Evolutionary conservation across 1,140 invertebrate genomes (phyloP), one percentile per base, ranked within the genome.

Genomic region (Sycobia sp.): DNA sequence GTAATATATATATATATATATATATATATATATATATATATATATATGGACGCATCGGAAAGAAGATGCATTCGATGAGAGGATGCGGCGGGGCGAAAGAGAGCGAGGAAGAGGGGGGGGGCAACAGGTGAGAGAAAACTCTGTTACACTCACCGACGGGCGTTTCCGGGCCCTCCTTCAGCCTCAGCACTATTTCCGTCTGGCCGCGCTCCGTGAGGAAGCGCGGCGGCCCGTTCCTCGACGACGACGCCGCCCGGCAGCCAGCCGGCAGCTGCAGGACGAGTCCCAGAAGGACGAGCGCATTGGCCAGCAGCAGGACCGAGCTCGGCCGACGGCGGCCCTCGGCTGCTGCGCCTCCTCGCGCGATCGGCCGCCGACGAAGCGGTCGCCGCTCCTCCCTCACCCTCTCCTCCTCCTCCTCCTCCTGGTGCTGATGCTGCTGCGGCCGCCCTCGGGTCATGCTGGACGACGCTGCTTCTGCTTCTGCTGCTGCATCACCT

Each of bases 81-180:
- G n/a, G n/a, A n/a, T n/a, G n/a, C n/a, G n/a, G n/a, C 43, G n/a
- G n/a, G 10, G 3, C 16, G 18, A 16, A 43, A 16, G 18, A 10
- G 11, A 32, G 29, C 20, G 20, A 23, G 13, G 32, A 38, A 7
- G 22, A 34, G 22, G 10, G 23, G 22, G 53, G 25, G 8, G 25
- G 14, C 7, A 16, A 39, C 7, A 14, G 10, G 38, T 4, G 10
- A 4, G 4, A n/a, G 14, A 14, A 14, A 44, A 13, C 5, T 10
- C 22, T 5, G 20, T 13, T 18, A 22, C 59, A 80, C 89, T 88
- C 81, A 93, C 92, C 92, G 68, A 91, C 86, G 69, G 91, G 90
- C 38, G 92, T 94, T 70, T 93, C 92, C 47, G 88, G 83, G 41
- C 91, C 92, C 84, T 96, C 93, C 77, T 93, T 94, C 67, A 95